Evolutionary conservation across 2,113 vertebrate genomes (phyloP), one percentile per base, ranked within the genome.

Genomic region (Chloropsis cyanopogon): DNA sequence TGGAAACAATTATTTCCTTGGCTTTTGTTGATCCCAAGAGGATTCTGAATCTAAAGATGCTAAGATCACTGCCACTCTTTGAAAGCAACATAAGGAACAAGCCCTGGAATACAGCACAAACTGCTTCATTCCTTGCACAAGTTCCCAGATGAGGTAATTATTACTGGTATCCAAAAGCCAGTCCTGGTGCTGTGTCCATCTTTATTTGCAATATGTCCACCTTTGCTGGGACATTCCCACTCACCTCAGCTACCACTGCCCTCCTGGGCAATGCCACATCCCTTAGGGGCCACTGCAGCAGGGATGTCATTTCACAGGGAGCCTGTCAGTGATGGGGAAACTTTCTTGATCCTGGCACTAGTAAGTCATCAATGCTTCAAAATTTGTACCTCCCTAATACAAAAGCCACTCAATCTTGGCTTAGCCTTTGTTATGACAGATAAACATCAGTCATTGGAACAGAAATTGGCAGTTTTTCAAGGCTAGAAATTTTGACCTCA

Each of bases 401-500:
- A 92, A 83, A 94, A 95, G 29, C 79, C 71, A 81, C 59, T 83
- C 54, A 42, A 7, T 93, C 85, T 77, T 80, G 90, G 66, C 76
- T 94, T 70, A 59, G 79, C 21, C 35, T 77, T 95, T 6, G 0
- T 77, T 77, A 77, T 31, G 64, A 57, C 60, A 80, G 68, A 88
- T 88, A 80, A 95, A 83, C 39, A 96, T 75, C 94, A 83, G 82
- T 37, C 68, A 93, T 1, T 68, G 76, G 64, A 94, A 90, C 42
- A 86, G 91, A 71, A 92, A 92, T 64, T 12, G 0, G 82, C 64
- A 54, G 72, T 49, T 93, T 89, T 90, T 82, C 64, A 94, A 83
- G 82, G 91, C 68, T 76, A 95, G 72, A 92, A 88, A 92, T 71
- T 39, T 71, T 86, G 79, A 90, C 68, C 44, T 95, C 80, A 86